These are phyloP conservation scores for Mesitornis unicolor DNA, from an alignment of 2,113 vertebrate genomes.

Conservation along the genomic window DNA sequence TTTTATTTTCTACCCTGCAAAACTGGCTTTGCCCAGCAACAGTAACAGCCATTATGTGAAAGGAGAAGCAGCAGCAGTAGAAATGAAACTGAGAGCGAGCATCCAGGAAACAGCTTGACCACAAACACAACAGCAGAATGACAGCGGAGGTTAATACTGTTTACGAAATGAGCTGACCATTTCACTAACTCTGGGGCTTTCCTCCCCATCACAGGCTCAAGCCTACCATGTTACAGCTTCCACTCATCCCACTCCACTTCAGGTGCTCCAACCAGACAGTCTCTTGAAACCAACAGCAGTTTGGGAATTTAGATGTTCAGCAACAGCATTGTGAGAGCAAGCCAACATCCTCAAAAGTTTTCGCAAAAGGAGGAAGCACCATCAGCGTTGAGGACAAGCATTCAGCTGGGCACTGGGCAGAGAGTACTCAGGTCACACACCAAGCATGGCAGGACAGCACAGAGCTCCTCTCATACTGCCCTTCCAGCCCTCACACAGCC, in stretches of 20 bases:
- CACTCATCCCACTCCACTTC: neutral
- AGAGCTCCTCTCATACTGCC: neutral
- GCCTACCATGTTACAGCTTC: neutral
- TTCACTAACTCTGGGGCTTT: neutral
- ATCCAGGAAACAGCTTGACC: neutral
- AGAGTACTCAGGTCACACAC: neutral
- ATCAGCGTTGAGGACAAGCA: accelerated
- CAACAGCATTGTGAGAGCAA: neutral
- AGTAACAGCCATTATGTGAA: neutral
- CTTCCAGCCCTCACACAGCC: neutral
- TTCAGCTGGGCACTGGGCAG: neutral
- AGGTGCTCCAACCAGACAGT: neutral
- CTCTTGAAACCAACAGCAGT: neutral
- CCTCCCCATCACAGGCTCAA: neutral
- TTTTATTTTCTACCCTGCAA: constrained; percentile 4
- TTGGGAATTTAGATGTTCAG: neutral
- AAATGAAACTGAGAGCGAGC: neutral
- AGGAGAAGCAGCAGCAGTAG: neutral
- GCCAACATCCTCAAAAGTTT: neutral
- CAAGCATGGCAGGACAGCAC: accelerated
- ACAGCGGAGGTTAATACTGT: neutral
- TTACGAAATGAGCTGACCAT: neutral
- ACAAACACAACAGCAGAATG: neutral
- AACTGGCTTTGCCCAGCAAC: constrained; percentile 29
- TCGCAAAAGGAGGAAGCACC: neutral